phyloP scores from a whole-genome alignment of 2,888 invertebrate genomes.

The Tinea trinotella region DNA sequence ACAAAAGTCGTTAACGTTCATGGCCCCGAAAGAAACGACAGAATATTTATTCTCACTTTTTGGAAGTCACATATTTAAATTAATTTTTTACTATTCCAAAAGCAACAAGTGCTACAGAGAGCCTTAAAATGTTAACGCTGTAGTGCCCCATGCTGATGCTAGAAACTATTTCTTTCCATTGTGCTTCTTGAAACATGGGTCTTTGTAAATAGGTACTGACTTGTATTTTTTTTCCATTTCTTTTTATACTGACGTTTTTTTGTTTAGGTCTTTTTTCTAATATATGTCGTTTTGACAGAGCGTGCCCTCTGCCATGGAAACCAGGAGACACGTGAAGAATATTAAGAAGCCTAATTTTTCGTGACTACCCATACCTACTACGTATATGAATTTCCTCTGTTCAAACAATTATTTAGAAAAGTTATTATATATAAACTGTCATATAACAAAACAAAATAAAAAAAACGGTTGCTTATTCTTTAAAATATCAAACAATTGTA shows the following conservation, averaged over 20 bases:
- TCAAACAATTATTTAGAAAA: no score
- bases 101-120: conserved; percentile 8
- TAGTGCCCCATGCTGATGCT: conserved; percentile 40
- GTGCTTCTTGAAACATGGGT: conserved; percentile 47
- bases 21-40: background rate
- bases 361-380: no score
- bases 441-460: no score
- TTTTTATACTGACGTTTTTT: conserved; percentile 33
- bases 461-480: no score
- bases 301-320: conserved; percentile 42
- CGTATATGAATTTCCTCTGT: no score
- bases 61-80: conserved; percentile 15
- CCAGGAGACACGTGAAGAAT: conserved; percentile 57
- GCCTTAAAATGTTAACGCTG: background rate
- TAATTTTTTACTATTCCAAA: conserved; percentile 11
- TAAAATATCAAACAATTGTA: no score
- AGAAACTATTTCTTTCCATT: conserved; percentile 55
- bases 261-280: conserved; percentile 38
- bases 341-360: no score
- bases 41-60: background rate
- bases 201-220: conserved; percentile 55
- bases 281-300: conserved; percentile 32
- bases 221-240: conserved; percentile 40
- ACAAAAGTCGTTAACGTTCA: background rate
- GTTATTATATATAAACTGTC: no score